Base-by-base conservation (phyloP, 2,113 vertebrate genomes). In the Bungarus multicinctus region DNA sequence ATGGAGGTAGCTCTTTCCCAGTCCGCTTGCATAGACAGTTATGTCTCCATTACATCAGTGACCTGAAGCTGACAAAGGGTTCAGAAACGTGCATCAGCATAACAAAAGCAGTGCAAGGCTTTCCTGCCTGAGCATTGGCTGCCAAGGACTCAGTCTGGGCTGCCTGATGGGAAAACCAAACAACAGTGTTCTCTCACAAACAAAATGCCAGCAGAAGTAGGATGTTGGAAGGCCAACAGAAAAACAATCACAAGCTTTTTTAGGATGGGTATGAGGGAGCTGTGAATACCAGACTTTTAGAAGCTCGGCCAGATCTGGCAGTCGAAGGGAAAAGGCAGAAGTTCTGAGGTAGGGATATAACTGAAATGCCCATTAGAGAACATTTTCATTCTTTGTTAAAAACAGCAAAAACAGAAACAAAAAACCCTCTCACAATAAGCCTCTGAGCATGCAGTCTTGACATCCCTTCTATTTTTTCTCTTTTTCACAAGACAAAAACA, bases 91-190 rank as follows among this genome's bases (percentile, higher is more conserved):
- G 91, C 69, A 94, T 88, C 91, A 30, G 69, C 91, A 92, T 90
- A 85, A 93, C 92, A 93, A 90, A 92, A 89, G 93, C 53, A 11
- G 54, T 60, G 47, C 12, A 45, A 92, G 86, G 87, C 27, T 91
- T 92, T 91, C 86, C 89, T 91, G 74, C 74, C 55, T 22, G 43
- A 64, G 34, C 69, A 16, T 43, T 53, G 55, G 87, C 87, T 69
- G 93, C 91, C 87, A 64, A 91, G 92, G 93, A 91, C 47, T 54
- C 43, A 45, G 50, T 89, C 91, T 89, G 93, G 69, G 93, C 86
- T 93, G 91, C 74, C 87, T 89, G 69, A 90, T 91, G 53, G 93
- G 91, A 91, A 92, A 86, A 89, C 92, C 89, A 89, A 91, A 91
- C 85, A 39, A 92, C 86, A 89, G 39, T 64, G 22, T 60, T 60